Base-by-base conservation (phyloP, 2,113 vertebrate species). In the Psophia crepitans region DNA sequence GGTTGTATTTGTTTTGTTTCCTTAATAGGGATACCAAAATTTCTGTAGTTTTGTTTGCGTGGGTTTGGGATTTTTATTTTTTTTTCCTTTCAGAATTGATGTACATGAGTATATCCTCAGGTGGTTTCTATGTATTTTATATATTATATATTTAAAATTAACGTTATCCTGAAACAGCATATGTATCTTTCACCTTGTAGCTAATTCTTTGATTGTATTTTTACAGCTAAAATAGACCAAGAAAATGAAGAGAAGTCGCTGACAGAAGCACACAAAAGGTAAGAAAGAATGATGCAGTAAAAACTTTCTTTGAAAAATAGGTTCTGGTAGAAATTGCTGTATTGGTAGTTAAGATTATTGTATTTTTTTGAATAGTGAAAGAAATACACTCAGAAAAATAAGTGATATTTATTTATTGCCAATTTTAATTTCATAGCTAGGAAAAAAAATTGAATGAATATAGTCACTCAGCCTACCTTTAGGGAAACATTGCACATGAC, bases 201-300 rank as follows among this genome's bases (percentile, higher is more conserved):
- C 17, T 96, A 87, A 97, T 80, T 30, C 84, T 89, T 66, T 79
- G 81, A 44, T 94, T 93, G 7, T 95, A 86, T 93, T 48, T 87
- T 97, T 97, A 60, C 97, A 99, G 99, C 99, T 84, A 99, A 99
- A 98, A 97, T 97, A 93, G 99, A 99, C 89, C 98, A 99, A 98
- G 99, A 99, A 89, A 96, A 97, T n/a, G 98, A 99, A 86, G 99
- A 99, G 57, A 96, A 93, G 63, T 98, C 99, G 53, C 97, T 99
- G 75, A 95, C 98, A 95, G 98, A 98, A 96, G 98, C 99, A 39
- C 99, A 99, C 97, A 99, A 98, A 98, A 98, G 98, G 99, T 99
- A 98, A 98, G 99, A 89, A 85, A 64, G 39, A 77, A 12, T 16
- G 49, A 28, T 11, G 4, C 15, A 74, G 22, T 88, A 65, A 91